Percentiles rank a stretch among this genome's conserved stretches.
Conservation (phyloP, 1,140 invertebrate genomes). For the Eulimnadia texana region DNA sequence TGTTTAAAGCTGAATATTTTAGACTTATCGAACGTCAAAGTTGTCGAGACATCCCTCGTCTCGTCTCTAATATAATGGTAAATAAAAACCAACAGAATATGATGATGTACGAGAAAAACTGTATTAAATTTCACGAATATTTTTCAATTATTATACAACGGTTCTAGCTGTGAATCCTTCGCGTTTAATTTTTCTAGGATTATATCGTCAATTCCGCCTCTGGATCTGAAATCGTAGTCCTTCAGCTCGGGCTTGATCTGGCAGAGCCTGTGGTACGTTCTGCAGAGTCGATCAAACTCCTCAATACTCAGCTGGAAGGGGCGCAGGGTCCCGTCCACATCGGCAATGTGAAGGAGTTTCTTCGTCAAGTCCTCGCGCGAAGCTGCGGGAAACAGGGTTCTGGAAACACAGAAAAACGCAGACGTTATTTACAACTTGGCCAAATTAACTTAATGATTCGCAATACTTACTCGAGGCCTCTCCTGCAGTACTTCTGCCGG, state of each 20-base stretch:
- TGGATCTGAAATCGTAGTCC: conserved; percentile 40
- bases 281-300: conserved; percentile 60
- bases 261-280: conserved; percentile 57
- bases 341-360: conserved; percentile 53
- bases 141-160: too few species aligned
- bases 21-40: too few species aligned
- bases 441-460: conserved; percentile 4
- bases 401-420: conserved; percentile 21
- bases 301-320: conserved; percentile 57
- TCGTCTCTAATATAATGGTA: too few species aligned
- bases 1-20: too few species aligned
- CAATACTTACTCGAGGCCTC: conserved; percentile 41
- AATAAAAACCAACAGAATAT: too few species aligned
- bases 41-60: too few species aligned
- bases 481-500: conserved; percentile 65
- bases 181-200: background rate
- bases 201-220: conserved; percentile 1
- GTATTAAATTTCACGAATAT: too few species aligned
- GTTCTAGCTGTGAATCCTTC: too few species aligned
- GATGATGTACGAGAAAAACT: too few species aligned
- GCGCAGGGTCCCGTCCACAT: conserved; percentile 49
- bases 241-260: conserved; percentile 50
- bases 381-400: conserved; percentile 60
- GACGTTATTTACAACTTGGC: background rate
- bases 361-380: conserved; percentile 44